phyloP scores from a whole-genome alignment of 2,888 invertebrate species.

The Volucella bombylans region DNA sequence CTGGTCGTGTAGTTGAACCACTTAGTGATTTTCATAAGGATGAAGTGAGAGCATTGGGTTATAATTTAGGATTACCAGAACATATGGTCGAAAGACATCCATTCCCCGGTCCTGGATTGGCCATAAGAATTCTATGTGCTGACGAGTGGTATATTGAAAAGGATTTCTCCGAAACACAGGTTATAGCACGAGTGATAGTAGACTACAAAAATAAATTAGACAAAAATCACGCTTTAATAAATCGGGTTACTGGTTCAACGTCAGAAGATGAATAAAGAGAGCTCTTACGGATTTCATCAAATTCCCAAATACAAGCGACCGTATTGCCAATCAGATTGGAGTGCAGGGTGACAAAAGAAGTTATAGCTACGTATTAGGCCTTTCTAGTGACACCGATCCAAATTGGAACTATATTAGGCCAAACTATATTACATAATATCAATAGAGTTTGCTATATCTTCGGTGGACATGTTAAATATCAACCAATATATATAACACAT shows the following conservation, averaged over 20 bases:
- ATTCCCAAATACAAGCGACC: constrained; percentile 89
- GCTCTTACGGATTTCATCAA: no score
- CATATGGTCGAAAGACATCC: constrained; percentile 97
- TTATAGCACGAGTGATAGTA: no score
- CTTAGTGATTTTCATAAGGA: constrained; percentile 99
- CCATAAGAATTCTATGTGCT: constrained; percentile 97
- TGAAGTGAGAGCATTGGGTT: no score
- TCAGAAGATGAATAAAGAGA: no score
- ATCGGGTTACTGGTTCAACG: no score
- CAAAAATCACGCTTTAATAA: no score
- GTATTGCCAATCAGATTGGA: constrained; percentile 96
- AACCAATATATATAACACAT: no score
- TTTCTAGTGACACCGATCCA: constrained; percentile 91
- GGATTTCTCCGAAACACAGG: constrained; percentile 97
- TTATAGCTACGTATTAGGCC: constrained; percentile 97
- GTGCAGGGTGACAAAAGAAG: constrained; percentile 97
- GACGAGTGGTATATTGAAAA: constrained; percentile 96
- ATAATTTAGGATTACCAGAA: constrained; percentile 93
- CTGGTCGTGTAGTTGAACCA: constrained; percentile 98
- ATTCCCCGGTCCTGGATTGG: constrained; percentile 98
- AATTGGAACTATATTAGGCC: constrained; percentile 94
- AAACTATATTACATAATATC: constrained; percentile 95
- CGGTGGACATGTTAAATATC: no score
- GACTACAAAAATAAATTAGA: no score
- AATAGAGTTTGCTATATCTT: constrained; percentile 98